Conservation (phyloP, 2,888 invertebrate species). For the Dicyrtoma fusca region DNA sequence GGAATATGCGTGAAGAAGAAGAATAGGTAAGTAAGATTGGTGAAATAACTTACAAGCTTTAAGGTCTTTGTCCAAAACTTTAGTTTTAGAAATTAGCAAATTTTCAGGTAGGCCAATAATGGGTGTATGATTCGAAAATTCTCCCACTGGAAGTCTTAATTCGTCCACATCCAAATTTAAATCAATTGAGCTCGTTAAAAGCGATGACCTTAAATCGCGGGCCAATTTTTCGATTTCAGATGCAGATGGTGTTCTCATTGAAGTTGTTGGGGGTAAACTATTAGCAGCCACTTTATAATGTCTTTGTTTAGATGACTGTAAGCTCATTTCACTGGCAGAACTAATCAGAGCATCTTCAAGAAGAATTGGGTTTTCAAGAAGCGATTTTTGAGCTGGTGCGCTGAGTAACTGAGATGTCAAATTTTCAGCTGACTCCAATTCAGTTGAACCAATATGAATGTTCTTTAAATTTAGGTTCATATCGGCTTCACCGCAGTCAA, state of each 20-base stretch:
- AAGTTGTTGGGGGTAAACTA: not conserved
- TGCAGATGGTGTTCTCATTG: conserved; percentile 43
- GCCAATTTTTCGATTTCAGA: conserved; percentile 52
- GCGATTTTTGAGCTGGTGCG: not conserved
- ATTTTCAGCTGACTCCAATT: not conserved
- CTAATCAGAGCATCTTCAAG: conserved; percentile 24
- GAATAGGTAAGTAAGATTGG: too few relatives aligned
- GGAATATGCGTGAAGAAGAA: not conserved
- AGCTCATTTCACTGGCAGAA: conserved; percentile 19
- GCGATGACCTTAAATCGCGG: conserved; percentile 46
- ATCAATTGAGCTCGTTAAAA: conserved; percentile 39
- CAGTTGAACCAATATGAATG: conserved; percentile 7
- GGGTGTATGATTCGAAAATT: not conserved
- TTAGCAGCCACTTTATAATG: not conserved
- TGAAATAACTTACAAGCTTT: not conserved
- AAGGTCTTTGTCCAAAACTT: conserved; percentile 2
- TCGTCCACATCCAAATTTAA: conserved; percentile 1
- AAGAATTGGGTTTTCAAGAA: conserved; percentile 6
- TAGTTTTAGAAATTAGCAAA: not conserved
- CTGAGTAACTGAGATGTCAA: not conserved
- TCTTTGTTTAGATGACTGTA: conserved; percentile 20
- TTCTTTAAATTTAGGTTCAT: conserved; percentile 26
- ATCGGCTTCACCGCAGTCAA: conserved; percentile 24
- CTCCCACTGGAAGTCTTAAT: conserved; percentile 9
- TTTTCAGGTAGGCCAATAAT: not conserved